Evolutionary conservation across 2,888 invertebrate genomes (phyloP), one percentile per base, ranked within the genome.

Genomic region (Meghimatium bilineatum): DNA sequence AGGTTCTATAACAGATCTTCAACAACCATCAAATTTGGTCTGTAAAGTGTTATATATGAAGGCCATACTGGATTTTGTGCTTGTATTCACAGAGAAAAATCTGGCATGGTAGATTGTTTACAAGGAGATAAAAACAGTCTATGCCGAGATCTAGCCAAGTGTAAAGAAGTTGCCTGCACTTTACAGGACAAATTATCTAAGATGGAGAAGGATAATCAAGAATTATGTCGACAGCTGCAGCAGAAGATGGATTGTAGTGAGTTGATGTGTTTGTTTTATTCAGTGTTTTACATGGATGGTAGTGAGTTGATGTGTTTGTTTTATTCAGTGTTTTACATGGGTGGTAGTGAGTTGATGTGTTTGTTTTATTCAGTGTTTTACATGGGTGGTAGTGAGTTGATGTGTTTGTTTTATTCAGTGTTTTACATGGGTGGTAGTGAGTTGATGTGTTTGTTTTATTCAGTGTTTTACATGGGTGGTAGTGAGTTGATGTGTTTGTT

Each of bases 181-280:
- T 32, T 80, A 12, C 84, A 84, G 60, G 84, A 84, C 32, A 75
- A 77, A 44, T 60, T 80, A 10, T 44, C 38, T 38, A 84, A 84
- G 44, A 84, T 92, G 83, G 91, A 92, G 86, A 88, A 87, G 74
- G 91, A 92, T 80, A 83, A 89, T 29, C 82, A 91, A 69, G 91
- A 92, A 72, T 85, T 91, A 71, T 85, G 90, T 60, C 90, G 90
- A 23, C 89, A 91, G 84, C 80, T 91, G n/a, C 90, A 91, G 84
- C 89, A 90, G 82, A 92, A 91, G 83, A 88, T 90, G 79, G 92
- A 91, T 14, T 80, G 80, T 32, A 80, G 84, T 84, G 76, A 74
- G 84, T 74, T 29, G 32, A 44, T 34, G 36, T 32, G 49, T 32
- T 23, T 44, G 8, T 3, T 34, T 63, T 56, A 3, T 56, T 56